Base-by-base conservation (phyloP, 2,113 vertebrate species). In the Thinocorus orbignyianus region DNA sequence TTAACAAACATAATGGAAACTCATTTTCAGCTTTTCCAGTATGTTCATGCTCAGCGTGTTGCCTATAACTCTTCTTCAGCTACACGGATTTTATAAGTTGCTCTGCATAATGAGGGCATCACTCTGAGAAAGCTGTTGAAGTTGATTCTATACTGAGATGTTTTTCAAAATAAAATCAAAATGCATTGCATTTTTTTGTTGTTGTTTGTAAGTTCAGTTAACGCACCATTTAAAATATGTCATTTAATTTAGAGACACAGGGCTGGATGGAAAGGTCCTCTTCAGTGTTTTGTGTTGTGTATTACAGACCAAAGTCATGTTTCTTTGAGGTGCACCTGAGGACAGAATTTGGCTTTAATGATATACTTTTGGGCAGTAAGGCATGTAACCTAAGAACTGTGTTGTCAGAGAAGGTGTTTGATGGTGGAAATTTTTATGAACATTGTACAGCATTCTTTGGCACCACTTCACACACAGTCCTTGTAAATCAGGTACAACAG, bases 351-450 rank as follows among this genome's bases (percentile, higher is more conserved):
- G 17, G 8, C 8, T 95, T 86, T 74, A 84, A 79, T 68, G 23
- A 66, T 62, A 33, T 41, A 64, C 26, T 92, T 92, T 41, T 51
- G 69, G 44, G 33, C 65, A 96, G 72, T 60, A 72, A 68, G 69
- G 72, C 60, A 71, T 95, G 90, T 93, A 91, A 81, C 72, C 13
- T 71, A 73, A 83, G 76, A 91, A 62, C 25, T 55, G 5, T 42
- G 17, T 44, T 96, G 68, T 74, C 80, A 86, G 69, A 86, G 44
- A 81, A 74, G 35, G 35, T 86, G 17, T 74, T 95, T 91, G 68
- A 84, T 74, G 61, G 37, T 78, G 33, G 16, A 28, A 70, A 92
- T 84, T 86, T 94, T 92, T 92, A 86, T 91, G 72, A 91, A 86
- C 16, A 84, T 95, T 91, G 92, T 64, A 66, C 60, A 71, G 51